Conservation (phyloP, 2,797 vertebrate species). For the Epinephelus awoara region DNA sequence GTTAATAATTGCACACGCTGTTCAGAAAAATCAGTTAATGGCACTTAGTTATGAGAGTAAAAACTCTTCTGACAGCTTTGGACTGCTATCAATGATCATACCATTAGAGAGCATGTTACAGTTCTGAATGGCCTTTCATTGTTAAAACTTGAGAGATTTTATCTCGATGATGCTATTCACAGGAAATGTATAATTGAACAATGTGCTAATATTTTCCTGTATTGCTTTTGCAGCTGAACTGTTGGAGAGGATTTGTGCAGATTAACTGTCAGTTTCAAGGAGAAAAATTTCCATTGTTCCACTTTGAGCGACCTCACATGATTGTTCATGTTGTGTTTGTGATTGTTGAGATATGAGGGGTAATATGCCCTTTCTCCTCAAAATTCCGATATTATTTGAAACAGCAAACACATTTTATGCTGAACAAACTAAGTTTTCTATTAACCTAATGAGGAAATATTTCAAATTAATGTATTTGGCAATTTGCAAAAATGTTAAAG, state of each 20-base stretch:
- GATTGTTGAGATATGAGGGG: no score
- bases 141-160: background rate
- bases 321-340: background rate
- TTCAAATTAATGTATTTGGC: no score
- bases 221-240: background rate
- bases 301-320: background rate
- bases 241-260: background rate
- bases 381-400: no score
- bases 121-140: constrained; percentile 1
- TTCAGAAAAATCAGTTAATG: background rate
- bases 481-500: no score
- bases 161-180: no score
- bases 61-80: background rate
- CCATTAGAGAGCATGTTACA: background rate
- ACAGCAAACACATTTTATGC: no score
- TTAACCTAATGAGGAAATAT: no score
- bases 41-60: background rate
- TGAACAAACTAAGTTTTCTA: no score
- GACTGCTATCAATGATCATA: background rate
- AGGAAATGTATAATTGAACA: background rate
- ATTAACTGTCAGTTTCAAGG: background rate
- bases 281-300: background rate
- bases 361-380: no score
- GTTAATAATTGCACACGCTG: background rate
- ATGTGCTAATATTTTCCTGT: background rate